phyloP scores from a whole-genome alignment of 2,113 vertebrate genomes.

The Chinchilla lanigera region DNA sequence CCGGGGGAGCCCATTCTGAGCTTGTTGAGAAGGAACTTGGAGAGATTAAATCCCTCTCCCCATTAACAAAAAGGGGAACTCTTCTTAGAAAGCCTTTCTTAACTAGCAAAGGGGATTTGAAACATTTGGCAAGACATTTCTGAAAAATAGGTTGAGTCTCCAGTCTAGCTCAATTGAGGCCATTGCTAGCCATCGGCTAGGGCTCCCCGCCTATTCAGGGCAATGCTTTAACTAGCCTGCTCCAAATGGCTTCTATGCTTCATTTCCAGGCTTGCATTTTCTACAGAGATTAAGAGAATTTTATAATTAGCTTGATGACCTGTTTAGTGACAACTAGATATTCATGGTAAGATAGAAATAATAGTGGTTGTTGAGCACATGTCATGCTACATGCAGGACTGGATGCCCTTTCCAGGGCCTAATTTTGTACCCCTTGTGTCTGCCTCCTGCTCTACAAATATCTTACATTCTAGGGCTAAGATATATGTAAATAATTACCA shows the following conservation, averaged over 20 bases:
- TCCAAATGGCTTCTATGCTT: neutral
- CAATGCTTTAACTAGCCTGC: neutral
- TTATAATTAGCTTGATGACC: neutral
- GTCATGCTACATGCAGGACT: fast-evolving
- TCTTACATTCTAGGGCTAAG: neutral
- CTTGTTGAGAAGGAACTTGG: conserved; percentile 1
- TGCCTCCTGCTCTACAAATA: neutral
- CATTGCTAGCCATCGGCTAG: neutral
- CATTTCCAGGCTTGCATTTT: neutral
- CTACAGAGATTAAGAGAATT: neutral
- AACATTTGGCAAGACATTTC: conserved; percentile 51
- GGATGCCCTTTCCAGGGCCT: neutral
- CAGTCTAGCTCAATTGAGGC: neutral
- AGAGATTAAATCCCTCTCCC: conserved; percentile 53
- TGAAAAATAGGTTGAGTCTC: neutral
- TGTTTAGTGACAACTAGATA: neutral
- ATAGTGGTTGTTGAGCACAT: neutral
- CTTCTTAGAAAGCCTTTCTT: conserved; percentile 1
- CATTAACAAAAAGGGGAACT: conserved; percentile 25
- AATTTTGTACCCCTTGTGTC: neutral
- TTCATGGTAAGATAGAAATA: neutral
- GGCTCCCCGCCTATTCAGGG: too few species aligned
- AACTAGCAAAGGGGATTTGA: conserved; percentile 43
- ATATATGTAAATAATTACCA: neutral
- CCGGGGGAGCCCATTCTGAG: neutral